These are phyloP conservation scores for Nesidiocoris tenuis DNA, from an alignment of 2,888 invertebrate species.

Conservation along the genomic window DNA sequence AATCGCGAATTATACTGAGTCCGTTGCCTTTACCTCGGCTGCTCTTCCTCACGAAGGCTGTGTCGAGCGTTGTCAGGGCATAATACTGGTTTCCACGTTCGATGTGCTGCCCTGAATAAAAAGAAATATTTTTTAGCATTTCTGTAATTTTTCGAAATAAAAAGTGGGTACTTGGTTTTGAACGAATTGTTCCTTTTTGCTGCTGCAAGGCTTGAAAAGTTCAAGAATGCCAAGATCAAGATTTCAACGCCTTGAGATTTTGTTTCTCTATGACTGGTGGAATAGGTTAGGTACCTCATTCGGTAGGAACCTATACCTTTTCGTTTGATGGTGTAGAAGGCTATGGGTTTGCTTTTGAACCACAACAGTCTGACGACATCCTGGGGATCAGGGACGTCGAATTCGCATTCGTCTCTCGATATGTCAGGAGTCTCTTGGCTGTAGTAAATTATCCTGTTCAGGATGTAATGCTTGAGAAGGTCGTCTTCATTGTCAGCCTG, in stretches of 20 bases:
- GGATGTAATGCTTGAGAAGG: slow-evolving; percentile 24
- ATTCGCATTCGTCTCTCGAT: slow-evolving; percentile 33
- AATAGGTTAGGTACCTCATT: too few relatives aligned
- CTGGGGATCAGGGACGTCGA: slow-evolving; percentile 43
- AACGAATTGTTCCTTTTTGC: too few relatives aligned
- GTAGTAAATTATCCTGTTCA: slow-evolving; percentile 27
- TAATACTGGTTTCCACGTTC: slow-evolving; percentile 52
- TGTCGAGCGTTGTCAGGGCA: slow-evolving; percentile 54
- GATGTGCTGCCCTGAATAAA: slow-evolving; percentile 52
- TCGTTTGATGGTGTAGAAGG: slow-evolving; percentile 55
- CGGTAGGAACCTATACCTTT: slow-evolving; percentile 55
- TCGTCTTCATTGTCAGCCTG: slow-evolving; percentile 27
- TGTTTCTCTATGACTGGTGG: too few relatives aligned
- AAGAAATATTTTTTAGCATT: not conserved
- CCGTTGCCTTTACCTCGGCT: slow-evolving; percentile 54
- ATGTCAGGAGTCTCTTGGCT: slow-evolving; percentile 12
- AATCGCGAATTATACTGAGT: slow-evolving; percentile 53
- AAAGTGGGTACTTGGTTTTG: too few relatives aligned
- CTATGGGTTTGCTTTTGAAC: slow-evolving; percentile 53
- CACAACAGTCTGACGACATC: slow-evolving; percentile 50
- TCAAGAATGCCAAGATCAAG: too few relatives aligned
- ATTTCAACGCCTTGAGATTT: too few relatives aligned
- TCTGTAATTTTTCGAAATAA: too few relatives aligned
- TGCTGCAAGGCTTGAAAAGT: too few relatives aligned
- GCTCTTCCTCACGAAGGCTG: slow-evolving; percentile 54